Conservation (phyloP, 2,113 vertebrate genomes). For the Hepsetus odoe region DNA sequence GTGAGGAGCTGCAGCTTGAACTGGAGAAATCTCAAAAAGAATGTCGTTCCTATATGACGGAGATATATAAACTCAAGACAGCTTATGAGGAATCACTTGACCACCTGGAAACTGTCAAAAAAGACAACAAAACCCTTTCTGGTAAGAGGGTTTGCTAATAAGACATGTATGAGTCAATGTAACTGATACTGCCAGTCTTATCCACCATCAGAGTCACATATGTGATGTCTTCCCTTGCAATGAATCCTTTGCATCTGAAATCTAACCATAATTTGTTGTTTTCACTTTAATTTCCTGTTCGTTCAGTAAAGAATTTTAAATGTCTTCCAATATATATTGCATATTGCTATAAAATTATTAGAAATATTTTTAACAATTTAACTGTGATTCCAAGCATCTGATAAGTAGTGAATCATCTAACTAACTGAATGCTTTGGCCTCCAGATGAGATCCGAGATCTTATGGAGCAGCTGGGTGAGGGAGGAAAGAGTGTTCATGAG, state of each 20-base stretch:
- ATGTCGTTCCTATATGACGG: constrained; percentile 67
- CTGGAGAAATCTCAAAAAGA: constrained; percentile 74
- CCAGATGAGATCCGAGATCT: constrained; percentile 81
- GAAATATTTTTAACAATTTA: too few species aligned
- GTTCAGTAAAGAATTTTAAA: too few species aligned
- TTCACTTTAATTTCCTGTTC: too few species aligned
- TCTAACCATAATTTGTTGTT: too few species aligned
- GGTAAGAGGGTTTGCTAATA: constrained; percentile 56
- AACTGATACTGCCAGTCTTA: too few species aligned
- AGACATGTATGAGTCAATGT: background rate
- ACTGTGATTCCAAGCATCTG: background rate
- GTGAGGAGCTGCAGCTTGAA: constrained; percentile 73
- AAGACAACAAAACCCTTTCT: constrained; percentile 73
- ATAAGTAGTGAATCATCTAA: background rate
- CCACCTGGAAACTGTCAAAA: constrained; percentile 69
- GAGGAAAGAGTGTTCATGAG: constrained; percentile 71
- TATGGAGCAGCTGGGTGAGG: constrained; percentile 76
- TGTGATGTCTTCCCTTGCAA: too few species aligned
- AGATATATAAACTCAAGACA: constrained; percentile 75
- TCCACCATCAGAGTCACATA: too few species aligned
- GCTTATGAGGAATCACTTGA: constrained; percentile 71
- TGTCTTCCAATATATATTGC: too few species aligned
- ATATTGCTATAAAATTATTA: too few species aligned
- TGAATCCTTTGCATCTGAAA: too few species aligned
- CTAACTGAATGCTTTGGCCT: background rate